A percentile compares a stretch with the other conserved stretches of the same genome.
Conservation (phyloP, 1,140 invertebrate species). For the Cotesia glomerata region DNA sequence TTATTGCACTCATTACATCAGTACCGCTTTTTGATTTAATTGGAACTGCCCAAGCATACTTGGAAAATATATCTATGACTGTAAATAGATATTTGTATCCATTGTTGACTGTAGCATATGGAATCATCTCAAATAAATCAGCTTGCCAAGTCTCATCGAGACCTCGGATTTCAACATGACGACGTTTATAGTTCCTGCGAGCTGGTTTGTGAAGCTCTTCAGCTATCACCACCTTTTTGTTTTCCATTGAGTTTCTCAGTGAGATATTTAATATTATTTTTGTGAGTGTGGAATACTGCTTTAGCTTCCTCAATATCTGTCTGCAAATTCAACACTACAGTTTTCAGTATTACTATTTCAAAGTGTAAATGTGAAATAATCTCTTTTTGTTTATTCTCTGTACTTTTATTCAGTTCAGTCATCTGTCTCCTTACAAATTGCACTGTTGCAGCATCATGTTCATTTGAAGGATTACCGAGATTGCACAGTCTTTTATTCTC, state of each 20-base stretch:
- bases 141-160: neutral
- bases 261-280: too few species aligned
- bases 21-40: constrained; percentile 11
- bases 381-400: neutral
- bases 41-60: constrained; percentile 28
- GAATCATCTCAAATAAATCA: constrained; percentile 10
- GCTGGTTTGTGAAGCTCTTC: neutral
- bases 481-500: constrained; percentile 22
- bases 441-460: neutral
- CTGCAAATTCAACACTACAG: neutral
- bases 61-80: constrained; percentile 29
- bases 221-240: neutral
- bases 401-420: too few species aligned
- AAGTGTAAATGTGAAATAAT: neutral
- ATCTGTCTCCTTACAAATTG: neutral
- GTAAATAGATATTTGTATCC: constrained; percentile 28
- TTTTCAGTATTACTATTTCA: neutral
- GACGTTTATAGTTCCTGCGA: neutral
- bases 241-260: neutral
- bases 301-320: too few species aligned
- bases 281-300: too few species aligned
- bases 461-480: neutral
- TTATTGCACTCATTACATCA: neutral
- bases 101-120: constrained; percentile 4
- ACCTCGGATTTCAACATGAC: constrained; percentile 2